Conservation (phyloP, 2,797 vertebrate species). For the Carcharodon carcharias region DNA sequence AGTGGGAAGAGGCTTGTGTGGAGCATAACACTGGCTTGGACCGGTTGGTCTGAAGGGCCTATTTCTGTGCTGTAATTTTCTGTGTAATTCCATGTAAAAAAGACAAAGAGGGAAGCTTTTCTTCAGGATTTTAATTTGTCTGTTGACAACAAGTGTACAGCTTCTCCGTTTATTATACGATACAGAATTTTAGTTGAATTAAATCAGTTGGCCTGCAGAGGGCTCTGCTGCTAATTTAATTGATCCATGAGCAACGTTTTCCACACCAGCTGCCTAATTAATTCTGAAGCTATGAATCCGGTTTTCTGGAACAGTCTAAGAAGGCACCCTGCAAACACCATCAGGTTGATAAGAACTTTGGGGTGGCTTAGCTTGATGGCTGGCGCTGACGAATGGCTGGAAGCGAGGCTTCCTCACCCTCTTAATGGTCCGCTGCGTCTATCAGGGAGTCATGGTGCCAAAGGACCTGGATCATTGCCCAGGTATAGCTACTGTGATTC, state of each 20-base stretch:
- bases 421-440: neutral
- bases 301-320: neutral
- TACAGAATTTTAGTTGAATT: neutral
- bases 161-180: too few relatives aligned
- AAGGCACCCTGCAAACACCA: neutral
- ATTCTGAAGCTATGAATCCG: neutral
- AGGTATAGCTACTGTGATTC: neutral
- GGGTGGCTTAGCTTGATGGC: neutral
- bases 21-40: neutral
- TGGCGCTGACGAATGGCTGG: neutral
- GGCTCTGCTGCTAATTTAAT: neutral
- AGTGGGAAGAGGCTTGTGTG: neutral
- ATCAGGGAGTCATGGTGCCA: neutral
- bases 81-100: neutral
- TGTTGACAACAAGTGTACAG: neutral
- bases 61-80: neutral
- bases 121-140: neutral
- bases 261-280: constrained; percentile 8
- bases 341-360: neutral
- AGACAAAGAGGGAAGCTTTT: neutral
- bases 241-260: too few relatives aligned
- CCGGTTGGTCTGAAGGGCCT: neutral
- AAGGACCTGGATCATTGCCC: neutral
- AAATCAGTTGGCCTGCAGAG: neutral
- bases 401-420: neutral